These are phyloP conservation scores for Epinephelus malabaricus DNA, from an alignment of 2,797 vertebrate species.

Conservation along the genomic window DNA sequence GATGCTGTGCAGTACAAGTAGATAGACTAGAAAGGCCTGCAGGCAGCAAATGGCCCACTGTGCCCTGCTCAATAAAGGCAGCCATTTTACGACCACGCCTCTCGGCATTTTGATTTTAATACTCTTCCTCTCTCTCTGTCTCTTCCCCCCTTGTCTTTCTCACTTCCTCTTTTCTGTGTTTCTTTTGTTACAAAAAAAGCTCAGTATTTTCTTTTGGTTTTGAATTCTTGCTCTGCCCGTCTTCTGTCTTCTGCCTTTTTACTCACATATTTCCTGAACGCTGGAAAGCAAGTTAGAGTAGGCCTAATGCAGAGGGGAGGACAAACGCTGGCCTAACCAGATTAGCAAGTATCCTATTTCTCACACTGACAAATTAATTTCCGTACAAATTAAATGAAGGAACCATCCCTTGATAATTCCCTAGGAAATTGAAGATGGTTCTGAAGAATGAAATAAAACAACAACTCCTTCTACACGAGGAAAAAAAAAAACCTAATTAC, in stretches of 20 bases:
- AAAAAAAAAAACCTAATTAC: conserved; percentile 72
- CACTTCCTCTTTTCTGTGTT: conserved; percentile 30
- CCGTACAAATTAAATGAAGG: conserved; percentile 76
- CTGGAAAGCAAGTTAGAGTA: conserved; percentile 6
- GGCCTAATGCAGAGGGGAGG: conserved; percentile 6
- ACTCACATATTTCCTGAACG: not conserved
- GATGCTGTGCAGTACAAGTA: conserved; percentile 38
- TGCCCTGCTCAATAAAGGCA: conserved; percentile 73
- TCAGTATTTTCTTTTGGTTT: conserved; percentile 15
- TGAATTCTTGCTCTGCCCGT: conserved; percentile 18
- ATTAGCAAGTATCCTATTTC: conserved; percentile 76
- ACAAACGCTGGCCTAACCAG: conserved; percentile 59
- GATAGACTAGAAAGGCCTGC: conserved; percentile 52
- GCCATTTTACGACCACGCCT: conserved; percentile 72
- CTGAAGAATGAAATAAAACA: conserved; percentile 71
- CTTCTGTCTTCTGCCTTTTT: conserved; percentile 23
- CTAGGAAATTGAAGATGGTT: conserved; percentile 74
- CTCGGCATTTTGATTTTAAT: conserved; percentile 75
- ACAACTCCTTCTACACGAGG: conserved; percentile 47
- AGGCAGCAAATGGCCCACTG: conserved; percentile 63
- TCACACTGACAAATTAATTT: conserved; percentile 81
- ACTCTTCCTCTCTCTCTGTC: conserved; percentile 36
- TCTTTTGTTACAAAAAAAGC: conserved; percentile 30
- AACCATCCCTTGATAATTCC: conserved; percentile 72
- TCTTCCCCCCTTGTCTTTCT: conserved; percentile 17